A percentile compares a stretch with the other conserved stretches of the same genome.
Evolutionary conservation across 2,797 vertebrate genomes (phyloP).

Genomic region (Parauchenoglanis punctatus): DNA sequence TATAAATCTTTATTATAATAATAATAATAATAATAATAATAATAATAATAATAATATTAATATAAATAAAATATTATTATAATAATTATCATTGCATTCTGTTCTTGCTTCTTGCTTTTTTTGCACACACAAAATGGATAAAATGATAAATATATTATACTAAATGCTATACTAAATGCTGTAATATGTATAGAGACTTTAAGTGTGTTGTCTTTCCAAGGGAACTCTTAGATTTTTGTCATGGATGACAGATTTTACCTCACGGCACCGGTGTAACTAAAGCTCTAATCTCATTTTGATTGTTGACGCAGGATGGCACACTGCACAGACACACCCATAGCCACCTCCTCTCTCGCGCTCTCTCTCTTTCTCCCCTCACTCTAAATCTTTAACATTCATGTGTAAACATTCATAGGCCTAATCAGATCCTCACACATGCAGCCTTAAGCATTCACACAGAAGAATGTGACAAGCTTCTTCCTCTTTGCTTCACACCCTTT

Average conservation of each 20-base stretch:
- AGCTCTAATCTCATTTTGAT: conserved; percentile 37
- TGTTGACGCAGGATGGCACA: conserved; percentile 17
- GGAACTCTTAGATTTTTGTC: conserved; percentile 30
- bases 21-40: no score
- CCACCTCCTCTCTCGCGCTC: conserved; percentile 12
- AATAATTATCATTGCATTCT: no score
- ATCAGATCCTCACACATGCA: conserved; percentile 45
- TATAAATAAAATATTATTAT: no score
- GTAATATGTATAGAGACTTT: conserved; percentile 3
- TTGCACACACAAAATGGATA: not conserved
- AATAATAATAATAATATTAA: no score
- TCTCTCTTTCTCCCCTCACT: not conserved
- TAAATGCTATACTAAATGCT: not conserved
- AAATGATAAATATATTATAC: not conserved
- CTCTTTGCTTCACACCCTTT: conserved; percentile 49
- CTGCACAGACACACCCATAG: conserved; percentile 38
- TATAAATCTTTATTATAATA: no score
- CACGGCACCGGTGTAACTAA: conserved; percentile 22
- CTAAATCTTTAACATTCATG: not conserved
- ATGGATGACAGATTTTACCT: conserved; percentile 31
- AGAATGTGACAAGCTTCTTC: conserved; percentile 49
- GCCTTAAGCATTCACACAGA: conserved; percentile 42
- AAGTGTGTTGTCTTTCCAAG: not conserved
- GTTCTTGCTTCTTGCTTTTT: not conserved
- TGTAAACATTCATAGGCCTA: conserved; percentile 43